Percentiles rank a stretch among this genome's conserved stretches.
phyloP scores from a whole-genome alignment of 2,113 vertebrate species.

The Phrynosoma blainvillii region DNA sequence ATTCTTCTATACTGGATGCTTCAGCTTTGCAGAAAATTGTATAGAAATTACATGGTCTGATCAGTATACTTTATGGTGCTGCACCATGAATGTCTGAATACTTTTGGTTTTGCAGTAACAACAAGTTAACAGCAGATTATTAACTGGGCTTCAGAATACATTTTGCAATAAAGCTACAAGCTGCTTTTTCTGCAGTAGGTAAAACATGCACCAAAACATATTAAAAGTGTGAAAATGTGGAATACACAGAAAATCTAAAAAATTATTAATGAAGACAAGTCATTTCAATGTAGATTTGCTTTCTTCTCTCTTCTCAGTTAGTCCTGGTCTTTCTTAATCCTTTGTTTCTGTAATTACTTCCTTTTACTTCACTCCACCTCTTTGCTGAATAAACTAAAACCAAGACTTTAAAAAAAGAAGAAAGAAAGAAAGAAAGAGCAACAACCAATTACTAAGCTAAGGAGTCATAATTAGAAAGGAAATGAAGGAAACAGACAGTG shows the following conservation, averaged over 20 bases:
- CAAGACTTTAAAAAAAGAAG: conserved; percentile 25
- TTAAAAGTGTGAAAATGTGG: not conserved
- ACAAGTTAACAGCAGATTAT: not conserved
- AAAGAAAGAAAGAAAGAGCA: conserved; percentile 51
- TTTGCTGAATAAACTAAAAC: conserved; percentile 73
- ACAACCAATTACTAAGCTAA: conserved; percentile 66
- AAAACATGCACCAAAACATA: rapidly evolving
- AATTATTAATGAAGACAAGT: not conserved
- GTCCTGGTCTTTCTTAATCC: not conserved
- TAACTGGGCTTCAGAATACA: not conserved
- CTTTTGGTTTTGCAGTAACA: not conserved
- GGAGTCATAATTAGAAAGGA: conserved; percentile 77
- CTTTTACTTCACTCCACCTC: conserved; percentile 32
- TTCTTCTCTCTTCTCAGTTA: not conserved
- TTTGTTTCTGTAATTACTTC: conserved; percentile 41
- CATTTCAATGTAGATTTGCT: not conserved
- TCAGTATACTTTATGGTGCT: too few species aligned
- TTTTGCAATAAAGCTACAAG: conserved; percentile 10
- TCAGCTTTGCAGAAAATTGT: too few species aligned
- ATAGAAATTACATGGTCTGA: too few species aligned
- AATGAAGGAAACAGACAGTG: conserved; percentile 75
- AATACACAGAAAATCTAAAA: not conserved
- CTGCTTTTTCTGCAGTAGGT: not conserved
- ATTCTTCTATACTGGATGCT: too few species aligned
- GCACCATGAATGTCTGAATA: not conserved